These are phyloP conservation scores for Cephalophus harveyi DNA, from an alignment of 2,113 vertebrate species.

Conservation along the genomic window DNA sequence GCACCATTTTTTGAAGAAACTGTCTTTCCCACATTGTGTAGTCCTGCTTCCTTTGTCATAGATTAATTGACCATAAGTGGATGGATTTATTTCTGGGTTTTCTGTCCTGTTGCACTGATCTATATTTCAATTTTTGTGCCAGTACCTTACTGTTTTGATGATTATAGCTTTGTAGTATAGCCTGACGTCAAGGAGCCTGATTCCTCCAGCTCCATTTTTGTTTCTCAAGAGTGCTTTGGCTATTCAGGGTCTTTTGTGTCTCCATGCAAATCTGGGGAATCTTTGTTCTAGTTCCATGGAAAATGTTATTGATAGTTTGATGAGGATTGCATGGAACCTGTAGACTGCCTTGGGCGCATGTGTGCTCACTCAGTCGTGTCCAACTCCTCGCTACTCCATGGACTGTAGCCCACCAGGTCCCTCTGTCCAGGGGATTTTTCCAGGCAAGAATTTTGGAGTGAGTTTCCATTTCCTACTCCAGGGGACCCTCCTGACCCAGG, in stretches of 20 bases:
- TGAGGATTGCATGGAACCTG: background rate
- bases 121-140: background rate
- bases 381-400: background rate
- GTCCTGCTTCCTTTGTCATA: too few relatives aligned
- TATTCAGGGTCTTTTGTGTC: background rate
- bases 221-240: background rate
- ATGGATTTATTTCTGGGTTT: too few relatives aligned
- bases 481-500: background rate
- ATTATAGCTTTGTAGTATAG: background rate
- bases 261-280: background rate
- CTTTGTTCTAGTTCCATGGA: background rate
- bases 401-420: background rate
- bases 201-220: background rate
- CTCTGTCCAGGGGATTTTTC: background rate
- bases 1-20: too few relatives aligned
- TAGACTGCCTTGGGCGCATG: rapidly evolving
- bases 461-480: background rate
- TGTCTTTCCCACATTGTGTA: too few relatives aligned
- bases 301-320: background rate
- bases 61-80: too few relatives aligned
- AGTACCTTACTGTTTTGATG: background rate
- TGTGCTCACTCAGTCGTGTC: background rate
- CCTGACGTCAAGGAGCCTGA: background rate
- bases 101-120: background rate
- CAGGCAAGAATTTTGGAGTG: background rate